Percentiles rank a stretch among this genome's conserved stretches.
Evolutionary conservation across 2,113 vertebrate genomes (phyloP).

Genomic region (Toxotes chatareus): DNA sequence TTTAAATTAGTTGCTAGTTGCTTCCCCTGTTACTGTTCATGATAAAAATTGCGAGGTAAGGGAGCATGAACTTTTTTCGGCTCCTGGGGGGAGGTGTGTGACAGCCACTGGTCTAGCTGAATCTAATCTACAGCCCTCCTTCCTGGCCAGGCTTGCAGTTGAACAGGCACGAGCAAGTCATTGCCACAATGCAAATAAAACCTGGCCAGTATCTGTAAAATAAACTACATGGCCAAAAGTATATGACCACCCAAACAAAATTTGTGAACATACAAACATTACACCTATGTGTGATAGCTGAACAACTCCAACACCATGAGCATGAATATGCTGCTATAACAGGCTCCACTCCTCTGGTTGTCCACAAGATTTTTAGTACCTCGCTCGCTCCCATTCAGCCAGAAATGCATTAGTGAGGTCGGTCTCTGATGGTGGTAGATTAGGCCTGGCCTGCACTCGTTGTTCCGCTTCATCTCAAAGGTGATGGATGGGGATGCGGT

Average conservation of each 20-base stretch:
- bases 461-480: background rate
- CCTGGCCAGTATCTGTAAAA: background rate
- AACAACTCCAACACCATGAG: background rate
- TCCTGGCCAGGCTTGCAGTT: background rate
- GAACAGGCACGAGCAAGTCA: background rate
- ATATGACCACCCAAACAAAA: background rate
- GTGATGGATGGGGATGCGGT: background rate
- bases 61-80: no score
- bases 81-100: no score
- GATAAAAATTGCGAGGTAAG: no score
- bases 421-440: slow-evolving; percentile 5
- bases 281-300: background rate
- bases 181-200: background rate
- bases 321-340: background rate
- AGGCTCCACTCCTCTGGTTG: background rate
- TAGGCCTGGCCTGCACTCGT: background rate
- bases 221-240: background rate
- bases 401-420: background rate
- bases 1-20: no score
- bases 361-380: background rate
- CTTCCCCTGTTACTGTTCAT: no score
- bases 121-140: background rate
- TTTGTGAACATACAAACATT: background rate
- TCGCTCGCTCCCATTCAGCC: slow-evolving; percentile 4
- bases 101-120: no score